phyloP scores from a whole-genome alignment of 2,113 vertebrate genomes.

The Lota lota region DNA sequence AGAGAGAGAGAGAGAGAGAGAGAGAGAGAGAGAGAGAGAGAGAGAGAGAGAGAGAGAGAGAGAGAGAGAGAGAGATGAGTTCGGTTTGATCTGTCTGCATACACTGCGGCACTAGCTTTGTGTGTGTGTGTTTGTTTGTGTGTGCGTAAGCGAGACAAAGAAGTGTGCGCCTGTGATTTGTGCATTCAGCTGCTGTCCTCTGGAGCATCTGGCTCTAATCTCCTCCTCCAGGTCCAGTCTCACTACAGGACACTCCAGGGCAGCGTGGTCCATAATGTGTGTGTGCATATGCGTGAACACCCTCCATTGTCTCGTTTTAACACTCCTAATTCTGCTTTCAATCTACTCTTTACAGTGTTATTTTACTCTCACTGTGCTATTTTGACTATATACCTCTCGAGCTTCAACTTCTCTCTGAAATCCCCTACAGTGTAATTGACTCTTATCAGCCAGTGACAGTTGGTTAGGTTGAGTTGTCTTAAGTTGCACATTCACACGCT shows the following conservation, averaged over 20 bases:
- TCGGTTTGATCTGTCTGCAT: slow-evolving; percentile 32
- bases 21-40: too few species aligned
- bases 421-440: slow-evolving; percentile 44
- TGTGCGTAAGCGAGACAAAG: slow-evolving; percentile 3
- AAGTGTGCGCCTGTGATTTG: slow-evolving; percentile 43
- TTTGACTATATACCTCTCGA: not conserved
- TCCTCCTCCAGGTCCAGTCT: slow-evolving; percentile 34
- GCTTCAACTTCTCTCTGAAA: slow-evolving; percentile 3
- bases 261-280: slow-evolving; percentile 16
- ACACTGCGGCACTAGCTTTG: not conserved
- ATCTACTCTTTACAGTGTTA: slow-evolving; percentile 20
- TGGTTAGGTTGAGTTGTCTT: slow-evolving; percentile 38
- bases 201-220: slow-evolving; percentile 58
- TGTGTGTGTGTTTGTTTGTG: not conserved
- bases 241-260: slow-evolving; percentile 21
- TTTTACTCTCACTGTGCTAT: slow-evolving; percentile 6
- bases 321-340: slow-evolving; percentile 12
- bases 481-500: slow-evolving; percentile 48
- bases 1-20: too few species aligned
- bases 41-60: too few species aligned
- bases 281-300: slow-evolving; percentile 15
- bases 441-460: slow-evolving; percentile 49
- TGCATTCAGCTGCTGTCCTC: slow-evolving; percentile 36
- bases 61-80: slow-evolving; percentile 5
- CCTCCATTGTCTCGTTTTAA: slow-evolving; percentile 15